Evolutionary conservation across 2,888 invertebrate species (phyloP), one percentile per base, ranked within the genome.

Genomic region (Acrobasis consociella): DNA sequence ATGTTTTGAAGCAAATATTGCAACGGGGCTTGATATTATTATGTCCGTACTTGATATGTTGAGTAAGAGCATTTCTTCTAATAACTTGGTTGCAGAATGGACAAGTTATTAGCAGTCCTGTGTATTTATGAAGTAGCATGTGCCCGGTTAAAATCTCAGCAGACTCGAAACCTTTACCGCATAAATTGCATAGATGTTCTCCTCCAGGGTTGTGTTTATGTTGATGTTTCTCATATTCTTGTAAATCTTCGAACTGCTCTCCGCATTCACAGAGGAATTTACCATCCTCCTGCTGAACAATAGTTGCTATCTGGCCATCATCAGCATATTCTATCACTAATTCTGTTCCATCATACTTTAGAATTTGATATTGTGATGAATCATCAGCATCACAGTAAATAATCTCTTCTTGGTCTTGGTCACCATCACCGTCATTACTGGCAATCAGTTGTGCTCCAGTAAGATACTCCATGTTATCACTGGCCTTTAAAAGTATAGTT

Each of bases 101-200:
- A 64, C 93, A 93, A 16, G 77, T 75, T 0, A 93, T 81, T 0
- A 86, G 67, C 0, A 82, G 55, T 0, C 88, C 87, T 0, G 80
- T 75, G 1, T 82, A 81, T 56, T 81, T 87, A 62, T 93, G 93
- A 0, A 93, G 77, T n/a, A 92, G 67, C 78, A 86, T 88, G 58
- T 93, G 93, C 0, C 93, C 93, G 0, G 87, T 86, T 8, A 93
- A 72, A 46, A 93, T 91, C 67, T 93, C 91, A 0, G 82, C 69
- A 0, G 91, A 85, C 67, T 93, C 93, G 72, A 93, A 93, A 0
- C 89, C 90, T 75, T 91, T 93, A 0, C 91, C 90, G 62, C 93
- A 93, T 5, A 91, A 71, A 62, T 83, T 88, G 64, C 93, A 93
- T 0, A 90, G 69, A 66, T 89, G 82, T 42, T 89, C 89, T 0